Base-by-base conservation (phyloP, 2,113 vertebrate genomes). In the Riparia riparia region DNA sequence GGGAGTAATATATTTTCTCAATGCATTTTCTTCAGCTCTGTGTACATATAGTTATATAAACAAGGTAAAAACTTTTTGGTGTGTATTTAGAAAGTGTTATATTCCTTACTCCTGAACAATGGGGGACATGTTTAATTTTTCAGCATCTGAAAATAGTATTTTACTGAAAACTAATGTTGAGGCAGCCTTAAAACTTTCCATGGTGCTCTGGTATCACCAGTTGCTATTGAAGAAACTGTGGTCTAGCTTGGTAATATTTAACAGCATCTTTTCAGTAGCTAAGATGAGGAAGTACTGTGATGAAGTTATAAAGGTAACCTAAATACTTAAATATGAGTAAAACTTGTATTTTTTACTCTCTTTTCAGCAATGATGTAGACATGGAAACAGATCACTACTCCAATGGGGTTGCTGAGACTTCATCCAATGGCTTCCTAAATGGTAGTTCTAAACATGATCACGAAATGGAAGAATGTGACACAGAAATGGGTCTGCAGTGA, bases 381-480 rank as follows among this genome's bases (percentile, higher is more conserved):
- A 99, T 99, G 99, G 99, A 99, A 97, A 99, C 99, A 81, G 99
- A 99, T 97, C 99, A 99, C 98, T 99, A 99, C 97, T 99, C 98
- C 98, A 99, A 99, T 95, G 99, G 99, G 77, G 98, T 99, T 97
- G 98, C 99, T 84, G 99, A 99, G 95, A 98, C 99, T 26, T 99
- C 99, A 96, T 99, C 99, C 95, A 99, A 99, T 91, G 99, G 99
- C 97, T 99, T 99, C 98, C 98, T 99, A 97, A 99, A 99, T 84
- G 99, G 99, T 97, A 99, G 99, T 98, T 98, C 99, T 97, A 99
- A 99, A 97, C 99, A 99, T 95, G 96, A 98, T 95, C 95, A 98
- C 63, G 99, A 99, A 97, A 98, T 99, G 79, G 99, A 99, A 95
- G 99, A 99, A 97, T 99, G 99, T 96, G 99, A 99, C 94, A 98